Base-by-base conservation (phyloP, 2,888 invertebrate species). In the Erebia aethiops region DNA sequence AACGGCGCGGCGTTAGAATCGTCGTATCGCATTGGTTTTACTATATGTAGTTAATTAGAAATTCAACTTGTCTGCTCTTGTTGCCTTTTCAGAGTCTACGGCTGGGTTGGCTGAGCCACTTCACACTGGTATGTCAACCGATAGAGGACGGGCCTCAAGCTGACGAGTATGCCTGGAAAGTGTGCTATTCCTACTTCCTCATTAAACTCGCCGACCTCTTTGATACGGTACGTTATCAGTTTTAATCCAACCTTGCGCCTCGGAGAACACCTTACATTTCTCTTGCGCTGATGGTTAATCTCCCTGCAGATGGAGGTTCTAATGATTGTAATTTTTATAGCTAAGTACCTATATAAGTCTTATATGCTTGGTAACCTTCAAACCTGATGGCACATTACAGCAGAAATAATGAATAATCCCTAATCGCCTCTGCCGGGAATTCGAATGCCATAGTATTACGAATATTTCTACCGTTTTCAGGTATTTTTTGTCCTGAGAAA, bases 401-500 rank as follows among this genome's bases (percentile, higher is more conserved):
- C 35, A 35, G 35, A 35, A 1, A 35, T 35, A 35, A 35, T 35
- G 35, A 35, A 35, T n/a, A n/a, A 35, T 35, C 35, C 35, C 35
- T 7, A 1, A 26, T 26, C 26, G 26, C 26, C 26, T 26, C 26
- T 26, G 26, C 26, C 4, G 3, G 26, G 26, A 2, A 26, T 26
- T 26, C 26, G 3, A 46, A 46, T 13, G 46, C 46, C 46, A 13
- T 16, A n/a, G n/a, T 8, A 52, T 9, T 9, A 52, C 16, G 16
- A 56, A 16, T 21, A 18, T 21, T 21, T 56, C 2, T 35, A 41
- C 7, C 5, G 1, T 41, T 72, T 81, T 1, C 77, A 93, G 92
- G 87, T 97, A 73, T 98, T 98, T 90, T 98, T 98, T 85, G 95
- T 97, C n/a, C 87, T 98, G 76, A 93, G 97, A 69, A 98, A 98